A percentile compares a stretch with the other conserved stretches of the same genome.
These are phyloP conservation scores for Carabus problematicus DNA, from an alignment of 2,888 invertebrate genomes.

Conservation along the genomic window DNA sequence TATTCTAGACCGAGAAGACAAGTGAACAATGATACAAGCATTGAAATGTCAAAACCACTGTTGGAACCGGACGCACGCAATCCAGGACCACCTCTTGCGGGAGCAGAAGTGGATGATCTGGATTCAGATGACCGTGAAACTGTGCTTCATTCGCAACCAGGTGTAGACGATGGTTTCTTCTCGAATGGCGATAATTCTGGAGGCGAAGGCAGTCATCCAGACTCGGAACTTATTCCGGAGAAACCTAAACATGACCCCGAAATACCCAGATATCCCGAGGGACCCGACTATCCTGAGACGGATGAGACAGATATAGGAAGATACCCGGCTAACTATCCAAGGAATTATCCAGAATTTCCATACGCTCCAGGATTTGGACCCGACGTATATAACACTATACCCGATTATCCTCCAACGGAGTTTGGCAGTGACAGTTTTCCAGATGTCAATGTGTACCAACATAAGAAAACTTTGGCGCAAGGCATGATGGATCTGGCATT, in stretches of 20 bases:
- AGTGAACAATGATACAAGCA: constrained; percentile 29
- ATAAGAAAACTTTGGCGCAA: constrained; percentile 88
- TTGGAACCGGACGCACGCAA: constrained; percentile 60
- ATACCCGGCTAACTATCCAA: constrained; percentile 25
- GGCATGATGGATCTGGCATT: constrained; percentile 93
- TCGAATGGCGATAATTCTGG: constrained; percentile 48
- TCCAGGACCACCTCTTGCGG: constrained; percentile 62
- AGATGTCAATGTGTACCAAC: constrained; percentile 86
- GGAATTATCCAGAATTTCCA: constrained; percentile 49
- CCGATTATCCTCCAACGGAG: constrained; percentile 46
- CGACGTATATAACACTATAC: constrained; percentile 36
- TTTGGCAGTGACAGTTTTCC: constrained; percentile 60
- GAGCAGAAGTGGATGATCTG: constrained; percentile 66
- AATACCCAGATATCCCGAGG: constrained; percentile 19
- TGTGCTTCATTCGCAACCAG: constrained; percentile 60
- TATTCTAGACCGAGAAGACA: constrained; percentile 31
- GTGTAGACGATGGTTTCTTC: constrained; percentile 72
- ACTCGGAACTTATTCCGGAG: constrained; percentile 42
- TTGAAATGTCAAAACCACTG: constrained; percentile 54
- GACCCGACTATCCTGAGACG: constrained; percentile 35
- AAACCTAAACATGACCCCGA: constrained; percentile 22
- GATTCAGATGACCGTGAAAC: constrained; percentile 55
- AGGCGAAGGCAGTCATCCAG: constrained; percentile 47
- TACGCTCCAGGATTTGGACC: constrained; percentile 53
- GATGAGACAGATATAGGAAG: constrained; percentile 42